Base-by-base conservation (phyloP, 1,140 invertebrate species). In the Conopomorpha cramerella region DNA sequence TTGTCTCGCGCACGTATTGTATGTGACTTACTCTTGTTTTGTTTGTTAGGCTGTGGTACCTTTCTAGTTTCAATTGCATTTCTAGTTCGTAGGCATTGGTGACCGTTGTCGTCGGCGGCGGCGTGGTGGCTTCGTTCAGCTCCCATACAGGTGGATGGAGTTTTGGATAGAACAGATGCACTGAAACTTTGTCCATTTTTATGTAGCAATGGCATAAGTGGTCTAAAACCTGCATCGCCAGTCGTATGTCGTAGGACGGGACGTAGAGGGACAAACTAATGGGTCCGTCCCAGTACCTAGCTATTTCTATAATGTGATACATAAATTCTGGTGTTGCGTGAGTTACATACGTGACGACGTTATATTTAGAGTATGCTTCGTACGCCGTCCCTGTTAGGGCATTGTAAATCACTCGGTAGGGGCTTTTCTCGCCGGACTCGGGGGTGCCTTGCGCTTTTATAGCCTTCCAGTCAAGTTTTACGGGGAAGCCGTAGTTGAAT, bases 291-390 rank as follows among this genome's bases (percentile, higher is more conserved):
- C 89, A 88, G 45, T 79, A 57, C 48, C 63, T 77, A 1, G 83
- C 82, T n/a, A 91, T 79, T 60, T 89, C 86, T 7, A 82, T 78
- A 10, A 90, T 65, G 41, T 87, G 85, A 42, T 85, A 84, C 25
- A 90, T 68, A 66, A 88, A 89, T 56, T 90, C 87, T 1, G 84
- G 83, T 0, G 87, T 89, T 0, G 86, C 84, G 58, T 91, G 89
- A 1, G 87, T 89, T n/a, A 81, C 86, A 26, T 87, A 82, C 0
- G 87, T 89, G 1, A 86, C 79, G 7, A 67, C 67, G 16, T 74
- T 54, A 39, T 65, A 58, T 34, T 56, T 60, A 32, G 55, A 72
- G 23, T 62, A 29, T 52, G 68, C 50, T 11, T 46, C 44, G 59
- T 55, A 63, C 33, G 47, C 45, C 16, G 36, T 67, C 15, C 71